Evolutionary conservation across 2,888 invertebrate genomes (phyloP).

Genomic region (Hesperia comma): DNA sequence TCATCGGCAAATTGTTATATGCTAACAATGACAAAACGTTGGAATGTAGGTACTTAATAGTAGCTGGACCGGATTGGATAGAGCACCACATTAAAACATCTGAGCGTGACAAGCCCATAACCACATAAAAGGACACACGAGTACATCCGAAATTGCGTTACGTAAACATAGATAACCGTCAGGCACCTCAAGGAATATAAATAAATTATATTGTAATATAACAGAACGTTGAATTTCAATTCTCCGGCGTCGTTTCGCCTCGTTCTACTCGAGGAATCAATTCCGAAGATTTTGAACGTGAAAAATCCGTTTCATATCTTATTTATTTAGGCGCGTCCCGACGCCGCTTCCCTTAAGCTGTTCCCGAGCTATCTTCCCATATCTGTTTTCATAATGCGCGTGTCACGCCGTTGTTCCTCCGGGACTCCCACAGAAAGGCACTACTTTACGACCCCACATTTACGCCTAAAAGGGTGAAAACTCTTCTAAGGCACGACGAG

Average conservation of each 20-base stretch:
- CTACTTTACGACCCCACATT: constrained; percentile 32
- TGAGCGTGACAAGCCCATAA: no score
- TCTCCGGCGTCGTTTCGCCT: not conserved
- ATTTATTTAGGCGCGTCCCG: constrained; percentile 27
- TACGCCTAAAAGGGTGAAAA: constrained; percentile 33
- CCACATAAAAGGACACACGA: not conserved
- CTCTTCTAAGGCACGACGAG: constrained; percentile 17
- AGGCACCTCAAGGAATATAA: not conserved
- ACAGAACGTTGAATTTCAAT: constrained; percentile 13
- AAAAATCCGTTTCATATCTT: constrained; percentile 33
- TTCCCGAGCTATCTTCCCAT: constrained; percentile 19
- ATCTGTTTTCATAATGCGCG: constrained; percentile 29
- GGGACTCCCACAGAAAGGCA: constrained; percentile 24
- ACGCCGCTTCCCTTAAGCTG: not conserved
- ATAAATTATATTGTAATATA: constrained; percentile 1
- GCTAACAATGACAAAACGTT: no score
- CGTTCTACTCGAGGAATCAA: constrained; percentile 2
- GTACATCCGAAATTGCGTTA: not conserved
- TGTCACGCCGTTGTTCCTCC: constrained; percentile 29
- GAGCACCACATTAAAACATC: no score
- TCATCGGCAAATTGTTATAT: no score
- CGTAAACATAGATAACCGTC: not conserved
- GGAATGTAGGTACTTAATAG: no score
- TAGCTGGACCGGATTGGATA: no score
- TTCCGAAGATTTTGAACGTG: constrained; percentile 19